Percentiles rank a stretch among this genome's conserved stretches.
Conservation (phyloP, 2,113 vertebrate species). For the Formicarius rufipectus region DNA sequence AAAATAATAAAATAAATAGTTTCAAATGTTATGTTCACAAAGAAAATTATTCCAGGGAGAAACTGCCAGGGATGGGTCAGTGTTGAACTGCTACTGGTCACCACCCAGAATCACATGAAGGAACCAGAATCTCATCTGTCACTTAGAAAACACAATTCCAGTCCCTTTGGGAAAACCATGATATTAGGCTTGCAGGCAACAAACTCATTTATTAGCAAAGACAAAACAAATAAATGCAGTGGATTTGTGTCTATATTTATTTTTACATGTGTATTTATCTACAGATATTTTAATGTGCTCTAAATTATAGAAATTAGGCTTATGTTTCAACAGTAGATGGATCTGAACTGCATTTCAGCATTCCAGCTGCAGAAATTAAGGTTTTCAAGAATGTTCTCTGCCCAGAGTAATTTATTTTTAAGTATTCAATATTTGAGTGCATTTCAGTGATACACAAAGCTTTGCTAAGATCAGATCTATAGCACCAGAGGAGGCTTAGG, state of each 20-base stretch:
- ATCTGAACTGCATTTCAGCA: neutral
- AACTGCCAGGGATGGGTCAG: neutral
- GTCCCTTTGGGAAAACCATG: neutral
- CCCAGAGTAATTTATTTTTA: neutral
- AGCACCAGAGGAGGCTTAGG: neutral
- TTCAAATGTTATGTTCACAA: slow-evolving; percentile 51
- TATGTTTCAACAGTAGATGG: neutral
- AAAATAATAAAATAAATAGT: neutral
- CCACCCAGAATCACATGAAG: neutral
- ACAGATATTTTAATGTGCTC: neutral
- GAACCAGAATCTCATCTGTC: neutral
- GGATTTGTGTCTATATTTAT: neutral
- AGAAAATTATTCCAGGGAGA: slow-evolving; percentile 54
- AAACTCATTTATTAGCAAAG: neutral
- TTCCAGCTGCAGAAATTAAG: neutral
- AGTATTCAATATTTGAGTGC: neutral
- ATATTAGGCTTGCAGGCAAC: neutral
- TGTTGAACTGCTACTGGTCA: neutral
- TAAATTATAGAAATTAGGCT: neutral
- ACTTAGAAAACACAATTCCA: neutral
- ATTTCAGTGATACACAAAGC: neutral
- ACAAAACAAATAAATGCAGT: neutral
- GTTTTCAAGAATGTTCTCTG: neutral
- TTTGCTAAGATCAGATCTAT: neutral
- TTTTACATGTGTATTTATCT: neutral